Percentiles rank a stretch among this genome's conserved stretches.
Conservation (phyloP, 2,113 vertebrate genomes). For the Sardina pilchardus region DNA sequence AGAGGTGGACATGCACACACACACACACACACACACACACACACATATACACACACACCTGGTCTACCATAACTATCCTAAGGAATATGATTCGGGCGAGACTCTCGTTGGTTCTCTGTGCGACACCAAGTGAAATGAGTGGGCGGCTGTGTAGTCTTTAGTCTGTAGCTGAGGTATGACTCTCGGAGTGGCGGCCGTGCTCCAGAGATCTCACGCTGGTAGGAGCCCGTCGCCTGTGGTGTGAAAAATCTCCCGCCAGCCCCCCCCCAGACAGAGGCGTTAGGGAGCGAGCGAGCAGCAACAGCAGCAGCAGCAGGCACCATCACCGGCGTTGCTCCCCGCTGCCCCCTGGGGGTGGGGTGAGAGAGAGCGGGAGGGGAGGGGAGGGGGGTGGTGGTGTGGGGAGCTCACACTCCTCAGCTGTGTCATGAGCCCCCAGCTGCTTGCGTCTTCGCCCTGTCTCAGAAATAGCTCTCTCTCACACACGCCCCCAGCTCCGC, state of each 20-base stretch:
- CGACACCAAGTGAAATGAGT: neutral
- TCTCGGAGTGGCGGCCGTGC: neutral
- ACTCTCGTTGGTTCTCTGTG: neutral
- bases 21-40: too few species aligned
- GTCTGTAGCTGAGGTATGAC: neutral
- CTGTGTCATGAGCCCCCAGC: constrained; percentile 70
- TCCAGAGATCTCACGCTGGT: neutral
- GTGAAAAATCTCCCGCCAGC: constrained; percentile 65
- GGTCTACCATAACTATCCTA: neutral
- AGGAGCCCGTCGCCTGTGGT: constrained; percentile 53
- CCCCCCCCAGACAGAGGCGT: constrained; percentile 64
- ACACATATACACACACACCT: neutral
- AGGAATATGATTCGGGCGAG: neutral
- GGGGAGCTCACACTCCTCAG: constrained; percentile 27
- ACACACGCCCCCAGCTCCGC: neutral
- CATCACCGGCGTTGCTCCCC: neutral
- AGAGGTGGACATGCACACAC: neutral
- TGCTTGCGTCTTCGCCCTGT: constrained; percentile 41
- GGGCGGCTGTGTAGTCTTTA: neutral
- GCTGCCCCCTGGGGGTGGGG: neutral
- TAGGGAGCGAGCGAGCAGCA: constrained; percentile 9
- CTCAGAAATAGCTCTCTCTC: constrained; percentile 61
- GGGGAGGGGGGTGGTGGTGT: neutral
- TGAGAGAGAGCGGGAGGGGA: too few species aligned
- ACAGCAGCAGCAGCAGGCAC: neutral